A percentile compares a stretch with the other conserved stretches of the same genome.
These are phyloP conservation scores for Cyanistes caeruleus DNA, from an alignment of 2,113 vertebrate genomes.

Conservation along the genomic window DNA sequence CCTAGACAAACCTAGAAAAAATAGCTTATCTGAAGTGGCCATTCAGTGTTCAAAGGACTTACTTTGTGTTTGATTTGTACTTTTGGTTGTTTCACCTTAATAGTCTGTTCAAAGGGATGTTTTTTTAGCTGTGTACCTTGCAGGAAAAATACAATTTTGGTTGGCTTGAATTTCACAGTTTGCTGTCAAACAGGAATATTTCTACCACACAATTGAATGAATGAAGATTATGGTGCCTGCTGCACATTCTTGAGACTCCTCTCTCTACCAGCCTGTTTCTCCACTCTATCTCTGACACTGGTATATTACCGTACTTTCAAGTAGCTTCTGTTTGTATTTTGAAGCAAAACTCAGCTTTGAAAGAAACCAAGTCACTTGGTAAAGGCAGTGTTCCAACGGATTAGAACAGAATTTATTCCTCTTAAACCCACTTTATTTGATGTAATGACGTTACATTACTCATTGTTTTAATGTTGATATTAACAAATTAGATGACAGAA, in stretches of 20 bases:
- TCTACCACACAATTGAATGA: neutral
- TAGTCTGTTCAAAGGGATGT: neutral
- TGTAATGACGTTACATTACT: neutral
- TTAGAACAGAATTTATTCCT: neutral
- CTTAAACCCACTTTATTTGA: neutral
- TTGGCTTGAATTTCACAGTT: neutral
- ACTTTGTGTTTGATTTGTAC: neutral
- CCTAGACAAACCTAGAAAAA: conserved; percentile 13
- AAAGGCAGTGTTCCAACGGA: neutral
- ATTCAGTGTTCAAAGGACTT: neutral
- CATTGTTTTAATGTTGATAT: neutral
- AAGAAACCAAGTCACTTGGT: neutral
- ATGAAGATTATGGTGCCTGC: neutral
- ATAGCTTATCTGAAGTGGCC: neutral
- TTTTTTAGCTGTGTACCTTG: neutral
- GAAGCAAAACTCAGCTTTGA: neutral
- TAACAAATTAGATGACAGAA: neutral
- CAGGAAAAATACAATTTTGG: neutral
- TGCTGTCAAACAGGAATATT: neutral
- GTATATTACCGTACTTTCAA: neutral
- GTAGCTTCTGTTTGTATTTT: neutral
- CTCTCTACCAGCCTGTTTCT: neutral
- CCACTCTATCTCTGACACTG: neutral
- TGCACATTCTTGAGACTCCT: neutral
- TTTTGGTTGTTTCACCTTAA: neutral